Evolutionary conservation across 1,140 invertebrate species (phyloP), one percentile per base, ranked within the genome.

Genomic region (Lamellibrachia luymesi): DNA sequence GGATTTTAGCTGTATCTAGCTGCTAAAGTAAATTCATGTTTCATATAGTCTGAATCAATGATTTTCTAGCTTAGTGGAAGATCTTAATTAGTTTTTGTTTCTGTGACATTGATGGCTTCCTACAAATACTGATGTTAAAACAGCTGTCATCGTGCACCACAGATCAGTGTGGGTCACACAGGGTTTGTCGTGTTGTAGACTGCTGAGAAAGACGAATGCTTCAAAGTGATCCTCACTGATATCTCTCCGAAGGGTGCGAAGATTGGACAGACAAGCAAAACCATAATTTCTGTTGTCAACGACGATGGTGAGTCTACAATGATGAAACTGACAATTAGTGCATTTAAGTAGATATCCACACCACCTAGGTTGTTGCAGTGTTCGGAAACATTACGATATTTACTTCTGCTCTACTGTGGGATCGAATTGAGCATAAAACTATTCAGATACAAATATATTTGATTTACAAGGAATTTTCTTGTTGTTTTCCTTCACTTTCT

Each of bases 251-350:
- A 96, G 50, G 97, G 97, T 25, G 97, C 97, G 8, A 96, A 96
- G 93, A 94, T 97, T 8, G 97, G 97, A 49, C 96, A 97, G 93
- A 95, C 97, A 50, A 97, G 96, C 91, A 96, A 97, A 94, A 97
- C 97, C 49, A 97, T 97, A n/a, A 96, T 97, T n/a, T 97, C 97
- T 0, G 97, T 97, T 93, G 97, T 97, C 6, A 97, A 97, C 94
- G 97, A 97, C 95, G 97, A 97, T 95, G 97, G 97, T 97, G 95
- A 95, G 95, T 64, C 90, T 80, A 22, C 7, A 80, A 80, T 17
- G 25, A 22, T 80, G 25, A 80, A 80, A 8, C 64, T 80, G 25
- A 80, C 52, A 22, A 17, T 80, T 80, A 22, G 6, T 80, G 64
- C 64, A 8, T 22, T 80, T 80, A 22, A 38, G 7, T 22, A 22